phyloP scores from a whole-genome alignment of 2,113 vertebrate genomes.

The Zeus faber region DNA sequence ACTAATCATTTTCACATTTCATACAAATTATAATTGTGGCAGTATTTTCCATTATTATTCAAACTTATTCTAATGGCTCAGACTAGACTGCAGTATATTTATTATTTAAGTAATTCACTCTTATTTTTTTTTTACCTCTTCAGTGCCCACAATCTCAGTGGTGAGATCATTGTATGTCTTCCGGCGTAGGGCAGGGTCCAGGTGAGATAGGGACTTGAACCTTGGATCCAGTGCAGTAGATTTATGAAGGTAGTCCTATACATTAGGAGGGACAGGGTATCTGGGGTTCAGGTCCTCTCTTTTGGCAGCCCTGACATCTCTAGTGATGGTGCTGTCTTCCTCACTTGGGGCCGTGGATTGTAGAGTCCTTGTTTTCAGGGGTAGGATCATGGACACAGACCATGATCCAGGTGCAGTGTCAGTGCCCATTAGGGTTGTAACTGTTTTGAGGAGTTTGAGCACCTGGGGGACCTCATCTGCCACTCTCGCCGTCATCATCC shows the following conservation, averaged over 20 bases:
- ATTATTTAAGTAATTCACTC: conserved; percentile 2
- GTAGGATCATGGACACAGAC: too few species aligned
- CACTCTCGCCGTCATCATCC: conserved; percentile 21
- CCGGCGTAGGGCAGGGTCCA: conserved; percentile 25
- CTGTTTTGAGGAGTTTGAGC: conserved; percentile 1
- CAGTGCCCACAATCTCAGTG: conserved; percentile 33
- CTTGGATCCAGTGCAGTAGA: conserved; percentile 37
- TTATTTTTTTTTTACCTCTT: conserved; percentile 33
- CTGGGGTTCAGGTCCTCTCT: too few species aligned
- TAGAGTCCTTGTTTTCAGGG: conserved; percentile 1
- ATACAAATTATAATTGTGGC: too few species aligned
- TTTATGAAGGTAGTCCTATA: conserved; percentile 34
- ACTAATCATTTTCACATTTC: too few species aligned
- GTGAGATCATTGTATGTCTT: conserved; percentile 37
- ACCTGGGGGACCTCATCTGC: conserved; percentile 26
- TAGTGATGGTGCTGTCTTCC: background rate
- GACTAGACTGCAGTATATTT: conserved; percentile 7
- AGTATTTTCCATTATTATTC: too few species aligned
- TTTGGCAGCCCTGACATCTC: too few species aligned
- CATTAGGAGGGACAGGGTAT: conserved; percentile 24
- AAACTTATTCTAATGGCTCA: too few species aligned
- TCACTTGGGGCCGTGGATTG: conserved; percentile 1
- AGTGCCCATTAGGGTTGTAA: conserved; percentile 18
- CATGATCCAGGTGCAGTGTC: conserved; percentile 11
- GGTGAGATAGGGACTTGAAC: conserved; percentile 32